These are phyloP conservation scores for Zootoca vivipara DNA, from an alignment of 2,113 vertebrate genomes.

Conservation along the genomic window DNA sequence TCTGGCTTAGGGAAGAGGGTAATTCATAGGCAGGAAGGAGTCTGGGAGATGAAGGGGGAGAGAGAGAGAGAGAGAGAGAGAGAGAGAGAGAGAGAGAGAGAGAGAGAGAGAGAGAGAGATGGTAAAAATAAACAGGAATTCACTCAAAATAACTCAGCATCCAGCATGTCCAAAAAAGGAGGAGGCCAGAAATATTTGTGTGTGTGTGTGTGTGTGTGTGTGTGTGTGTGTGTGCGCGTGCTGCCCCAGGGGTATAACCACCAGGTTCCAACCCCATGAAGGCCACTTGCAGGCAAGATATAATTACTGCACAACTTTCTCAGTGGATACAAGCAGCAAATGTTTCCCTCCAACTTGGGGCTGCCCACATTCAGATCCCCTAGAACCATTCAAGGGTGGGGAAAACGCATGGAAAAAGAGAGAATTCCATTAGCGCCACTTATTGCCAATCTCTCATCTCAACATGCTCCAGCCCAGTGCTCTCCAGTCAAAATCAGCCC, in stretches of 20 bases:
- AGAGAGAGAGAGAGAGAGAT: background rate
- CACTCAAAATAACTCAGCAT: conserved; percentile 63
- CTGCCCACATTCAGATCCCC: background rate
- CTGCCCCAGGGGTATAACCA: background rate
- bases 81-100: conserved; percentile 11
- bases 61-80: conserved; percentile 13
- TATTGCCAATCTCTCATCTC: background rate
- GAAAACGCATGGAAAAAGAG: background rate
- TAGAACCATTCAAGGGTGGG: background rate
- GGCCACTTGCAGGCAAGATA: background rate
- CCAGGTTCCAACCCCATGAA: background rate
- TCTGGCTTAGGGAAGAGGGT: background rate
- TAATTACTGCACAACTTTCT: background rate
- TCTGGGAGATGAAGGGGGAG: background rate
- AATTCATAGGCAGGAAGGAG: conserved; percentile 2
- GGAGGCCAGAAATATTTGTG: conserved; percentile 22
- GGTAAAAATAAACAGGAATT: conserved; percentile 76
- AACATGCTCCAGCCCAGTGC: background rate
- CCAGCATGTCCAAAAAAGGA: conserved; percentile 69
- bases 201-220: background rate
- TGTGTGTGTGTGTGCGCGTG: background rate
- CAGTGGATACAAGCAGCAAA: background rate
- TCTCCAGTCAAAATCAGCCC: background rate
- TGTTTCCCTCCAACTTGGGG: background rate
- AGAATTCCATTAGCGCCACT: too few relatives aligned